A percentile compares a stretch with the other conserved stretches of the same genome.
phyloP scores from a whole-genome alignment of 1,140 invertebrate species.

The Drosophila nebulosa region DNA sequence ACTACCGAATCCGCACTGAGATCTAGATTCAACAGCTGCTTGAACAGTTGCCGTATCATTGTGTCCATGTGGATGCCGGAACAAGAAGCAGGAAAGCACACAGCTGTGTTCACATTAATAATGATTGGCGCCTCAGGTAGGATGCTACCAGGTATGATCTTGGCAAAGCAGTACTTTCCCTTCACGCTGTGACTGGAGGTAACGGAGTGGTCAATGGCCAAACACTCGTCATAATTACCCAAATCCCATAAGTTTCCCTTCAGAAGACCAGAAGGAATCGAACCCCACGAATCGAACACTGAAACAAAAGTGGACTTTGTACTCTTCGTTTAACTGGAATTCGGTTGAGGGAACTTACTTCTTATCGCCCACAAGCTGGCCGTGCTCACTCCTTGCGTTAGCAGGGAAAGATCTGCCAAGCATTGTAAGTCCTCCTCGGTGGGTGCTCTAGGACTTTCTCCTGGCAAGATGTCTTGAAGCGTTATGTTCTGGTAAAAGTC shows the following conservation, averaged over 20 bases:
- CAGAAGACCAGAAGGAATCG: constrained; percentile 40
- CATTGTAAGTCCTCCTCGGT: constrained; percentile 10
- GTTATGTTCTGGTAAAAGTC: constrained; percentile 24
- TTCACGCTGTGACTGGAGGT: constrained; percentile 8
- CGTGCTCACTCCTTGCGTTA: neutral
- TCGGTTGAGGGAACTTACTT: neutral
- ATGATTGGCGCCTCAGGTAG: neutral
- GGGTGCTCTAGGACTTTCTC: neutral
- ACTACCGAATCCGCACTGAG: neutral
- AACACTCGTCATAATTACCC: constrained; percentile 51
- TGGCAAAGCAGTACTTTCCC: constrained; percentile 41
- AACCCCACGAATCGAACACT: constrained; percentile 58
- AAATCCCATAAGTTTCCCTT: constrained; percentile 40
- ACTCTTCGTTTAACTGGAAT: neutral
- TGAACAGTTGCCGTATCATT: constrained; percentile 20
- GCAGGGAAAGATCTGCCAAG: constrained; percentile 12
- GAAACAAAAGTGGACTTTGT: neutral
- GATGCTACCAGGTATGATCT: neutral
- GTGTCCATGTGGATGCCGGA: constrained; percentile 28
- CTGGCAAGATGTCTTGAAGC: neutral
- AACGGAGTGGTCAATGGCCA: constrained; percentile 19
- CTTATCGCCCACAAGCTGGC: constrained; percentile 16
- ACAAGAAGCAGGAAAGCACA: constrained; percentile 45
- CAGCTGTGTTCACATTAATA: constrained; percentile 11
- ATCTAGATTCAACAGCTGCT: constrained; percentile 20